Conservation (phyloP, 2,113 vertebrate genomes). For the Sylvilagus bachmani region DNA sequence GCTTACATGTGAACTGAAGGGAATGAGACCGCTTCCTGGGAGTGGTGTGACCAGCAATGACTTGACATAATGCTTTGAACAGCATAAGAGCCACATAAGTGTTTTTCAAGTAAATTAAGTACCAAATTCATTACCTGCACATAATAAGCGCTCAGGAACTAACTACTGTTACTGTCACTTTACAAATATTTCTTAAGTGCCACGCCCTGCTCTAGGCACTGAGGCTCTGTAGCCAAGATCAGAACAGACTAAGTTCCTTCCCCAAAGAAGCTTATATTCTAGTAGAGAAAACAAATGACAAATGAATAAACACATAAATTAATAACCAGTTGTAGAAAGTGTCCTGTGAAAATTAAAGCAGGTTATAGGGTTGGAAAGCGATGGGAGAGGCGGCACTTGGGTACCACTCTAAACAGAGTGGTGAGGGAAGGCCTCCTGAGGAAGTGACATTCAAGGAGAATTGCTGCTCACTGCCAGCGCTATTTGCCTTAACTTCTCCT, state of each 20-base stretch:
- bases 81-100: background rate
- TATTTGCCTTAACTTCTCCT: background rate
- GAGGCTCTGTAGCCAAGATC: background rate
- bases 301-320: background rate
- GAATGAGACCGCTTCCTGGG: background rate
- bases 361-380: background rate
- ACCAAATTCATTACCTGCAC: background rate
- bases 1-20: background rate
- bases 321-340: background rate
- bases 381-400: background rate
- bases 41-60: background rate
- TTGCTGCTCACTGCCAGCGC: background rate
- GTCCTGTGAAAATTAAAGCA: background rate
- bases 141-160: background rate
- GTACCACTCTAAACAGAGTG: background rate
- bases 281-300: background rate
- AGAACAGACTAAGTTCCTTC: background rate
- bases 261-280: background rate
- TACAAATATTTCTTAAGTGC: background rate
- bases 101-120: conserved; percentile 18
- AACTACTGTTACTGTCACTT: background rate
- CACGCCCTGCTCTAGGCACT: background rate
- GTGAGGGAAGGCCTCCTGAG: background rate
- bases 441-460: background rate
- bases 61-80: background rate